A percentile compares a stretch with the other conserved stretches of the same genome.
These are phyloP conservation scores for Hiodon tergisus DNA, from an alignment of 2,113 vertebrate genomes.

Conservation along the genomic window DNA sequence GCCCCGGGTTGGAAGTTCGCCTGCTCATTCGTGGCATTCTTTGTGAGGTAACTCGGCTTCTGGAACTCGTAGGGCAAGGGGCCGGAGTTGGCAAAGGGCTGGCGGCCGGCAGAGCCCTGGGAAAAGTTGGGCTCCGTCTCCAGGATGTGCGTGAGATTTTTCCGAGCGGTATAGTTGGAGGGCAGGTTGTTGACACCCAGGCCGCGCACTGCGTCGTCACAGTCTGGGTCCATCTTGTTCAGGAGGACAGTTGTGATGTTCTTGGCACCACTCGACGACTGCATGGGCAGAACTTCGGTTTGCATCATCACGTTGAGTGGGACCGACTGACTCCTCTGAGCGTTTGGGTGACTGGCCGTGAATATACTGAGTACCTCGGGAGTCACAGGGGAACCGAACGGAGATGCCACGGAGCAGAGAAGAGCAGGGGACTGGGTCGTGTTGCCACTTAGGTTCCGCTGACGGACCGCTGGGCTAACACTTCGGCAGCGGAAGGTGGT, in stretches of 20 bases:
- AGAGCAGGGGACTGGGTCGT: constrained; percentile 67
- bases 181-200: constrained; percentile 95
- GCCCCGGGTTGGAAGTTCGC: constrained; percentile 80
- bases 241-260: constrained; percentile 95
- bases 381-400: constrained; percentile 83
- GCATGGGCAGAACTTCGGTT: constrained; percentile 77
- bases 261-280: constrained; percentile 77
- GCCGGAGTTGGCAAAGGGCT: constrained; percentile 59
- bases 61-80: constrained; percentile 78
- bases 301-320: constrained; percentile 97
- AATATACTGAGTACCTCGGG: constrained; percentile 82
- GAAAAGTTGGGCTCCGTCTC: constrained; percentile 64
- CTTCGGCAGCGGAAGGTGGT: constrained; percentile 78
- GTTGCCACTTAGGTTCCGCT: constrained; percentile 89
- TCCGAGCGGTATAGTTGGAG: constrained; percentile 95
- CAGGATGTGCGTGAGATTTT: constrained; percentile 98
- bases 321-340: constrained; percentile 92
- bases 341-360: constrained; percentile 70
- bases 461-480: constrained; percentile 84
- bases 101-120: constrained; percentile 56
- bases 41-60: constrained; percentile 89
- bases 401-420: constrained; percentile 69
- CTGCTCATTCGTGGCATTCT: constrained; percentile 72
- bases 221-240: constrained; percentile 92
- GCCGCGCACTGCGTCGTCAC: constrained; percentile 86